phyloP scores from a whole-genome alignment of 2,888 invertebrate species.

The Hypomecis atomaria region DNA sequence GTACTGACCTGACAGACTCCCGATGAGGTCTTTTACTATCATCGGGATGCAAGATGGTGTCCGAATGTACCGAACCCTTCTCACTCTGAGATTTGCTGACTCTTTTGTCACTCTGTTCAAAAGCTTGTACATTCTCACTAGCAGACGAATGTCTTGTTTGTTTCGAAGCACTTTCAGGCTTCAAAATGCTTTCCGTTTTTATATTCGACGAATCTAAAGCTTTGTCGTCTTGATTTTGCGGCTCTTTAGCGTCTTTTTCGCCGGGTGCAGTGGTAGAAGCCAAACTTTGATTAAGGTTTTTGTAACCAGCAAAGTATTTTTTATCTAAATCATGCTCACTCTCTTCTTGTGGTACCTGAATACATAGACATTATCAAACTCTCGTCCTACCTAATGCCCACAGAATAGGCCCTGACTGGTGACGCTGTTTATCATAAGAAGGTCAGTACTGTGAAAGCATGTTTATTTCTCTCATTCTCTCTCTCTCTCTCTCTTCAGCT shows the following conservation, averaged over 20 bases:
- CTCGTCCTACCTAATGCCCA: too few relatives aligned
- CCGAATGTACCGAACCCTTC: conserved; percentile 42
- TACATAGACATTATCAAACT: neutral
- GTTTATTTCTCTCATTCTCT: too few relatives aligned
- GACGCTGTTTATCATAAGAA: too few relatives aligned
- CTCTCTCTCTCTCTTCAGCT: too few relatives aligned
- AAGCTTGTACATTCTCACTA: neutral
- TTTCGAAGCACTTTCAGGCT: conserved; percentile 36
- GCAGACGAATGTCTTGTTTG: neutral
- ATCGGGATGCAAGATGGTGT: conserved; percentile 47
- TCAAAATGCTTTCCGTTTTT: conserved; percentile 38
- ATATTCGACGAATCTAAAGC: conserved; percentile 25
- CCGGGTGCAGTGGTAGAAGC: conserved; percentile 17
- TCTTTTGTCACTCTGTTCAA: conserved; percentile 29
- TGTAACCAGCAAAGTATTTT: conserved; percentile 75
- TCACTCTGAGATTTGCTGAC: conserved; percentile 11
- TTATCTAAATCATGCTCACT: conserved; percentile 75
- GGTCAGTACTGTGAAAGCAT: too few relatives aligned
- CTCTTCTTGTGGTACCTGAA: conserved; percentile 64
- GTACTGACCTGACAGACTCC: conserved; percentile 53
- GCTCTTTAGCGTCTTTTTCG: conserved; percentile 18
- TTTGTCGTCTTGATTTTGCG: conserved; percentile 30
- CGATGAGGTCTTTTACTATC: conserved; percentile 37
- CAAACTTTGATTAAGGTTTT: conserved; percentile 51
- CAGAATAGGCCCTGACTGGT: too few relatives aligned